Evolutionary conservation across 2,113 vertebrate genomes (phyloP), one percentile per base, ranked within the genome.

Genomic region (Tupaia tana): DNA sequence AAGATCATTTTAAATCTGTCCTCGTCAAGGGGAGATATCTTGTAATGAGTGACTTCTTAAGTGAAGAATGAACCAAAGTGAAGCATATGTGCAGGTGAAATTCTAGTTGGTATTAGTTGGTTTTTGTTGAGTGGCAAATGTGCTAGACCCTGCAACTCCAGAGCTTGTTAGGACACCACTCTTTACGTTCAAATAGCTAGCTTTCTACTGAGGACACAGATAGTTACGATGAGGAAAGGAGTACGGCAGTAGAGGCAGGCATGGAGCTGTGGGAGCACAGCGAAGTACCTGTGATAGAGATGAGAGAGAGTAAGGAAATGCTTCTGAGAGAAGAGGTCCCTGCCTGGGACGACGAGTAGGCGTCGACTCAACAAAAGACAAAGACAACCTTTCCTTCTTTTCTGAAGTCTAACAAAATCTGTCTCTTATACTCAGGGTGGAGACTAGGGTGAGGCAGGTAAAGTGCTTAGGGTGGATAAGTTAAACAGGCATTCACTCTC

Each of bases 191-290:
- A 79, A 29, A 77, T 18, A 88, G 9, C 13, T 75, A 58, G 27
- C 9, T 29, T 91, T 83, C 31, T 54, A 25, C 13, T 31, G 2
- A 90, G 52, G 14, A 73, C 43, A 52, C 18, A 54, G 52, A 34
- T 0, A 27, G n/a, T 67, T 81, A 27, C 1, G 71, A 86, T 20
- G 6, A 77, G 18, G 20, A 66, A 73, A 80, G 81, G 20, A 79
- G 2, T 15, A 1, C 14, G 56, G 78, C 61, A 34, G 2, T 9
- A 63, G 59, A 75, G 16, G 7, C 7, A 56, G 64, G 11, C 31
- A 0, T 19, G 9, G 74, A 19, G 27, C 1, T 2, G 0, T 22
- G 27, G 9, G 9, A 73, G 6, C 16, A 64, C 27, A 2, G 0
- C 27, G 4, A 89, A 13, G 16, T 9, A 71, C 2, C 7, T 2